Evolutionary conservation across 2,797 vertebrate species (phyloP).

Genomic region (Delichon dasypus): DNA sequence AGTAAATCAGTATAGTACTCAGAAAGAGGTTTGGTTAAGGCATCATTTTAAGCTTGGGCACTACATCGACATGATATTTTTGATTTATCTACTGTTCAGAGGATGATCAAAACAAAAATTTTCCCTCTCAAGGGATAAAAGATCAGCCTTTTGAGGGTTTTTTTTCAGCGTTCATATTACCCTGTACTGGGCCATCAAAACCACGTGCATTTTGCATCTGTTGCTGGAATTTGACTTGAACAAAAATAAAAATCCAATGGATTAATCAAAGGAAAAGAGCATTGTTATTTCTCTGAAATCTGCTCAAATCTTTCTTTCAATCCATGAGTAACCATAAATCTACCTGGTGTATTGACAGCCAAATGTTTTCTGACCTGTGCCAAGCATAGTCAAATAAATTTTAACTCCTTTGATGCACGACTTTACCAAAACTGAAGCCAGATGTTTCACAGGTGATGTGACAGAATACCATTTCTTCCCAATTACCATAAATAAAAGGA

Average conservation of each 20-base stretch:
- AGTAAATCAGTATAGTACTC: not conserved
- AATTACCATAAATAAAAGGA: conserved; percentile 65
- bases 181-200: not conserved
- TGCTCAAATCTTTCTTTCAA: not conserved
- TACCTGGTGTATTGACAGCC: conserved; percentile 6
- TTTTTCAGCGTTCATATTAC: not conserved
- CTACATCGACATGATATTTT: not conserved
- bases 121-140: not conserved
- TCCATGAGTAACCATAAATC: not conserved
- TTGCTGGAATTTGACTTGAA: not conserved
- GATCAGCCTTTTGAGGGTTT: not conserved
- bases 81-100: not conserved
- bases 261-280: conserved; percentile 1
- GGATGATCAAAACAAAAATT: not conserved
- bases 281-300: conserved; percentile 11
- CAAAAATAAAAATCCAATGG: not conserved
- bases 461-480: conserved; percentile 54
- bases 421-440: conserved; percentile 61
- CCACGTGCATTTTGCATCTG: not conserved
- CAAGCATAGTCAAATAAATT: conserved; percentile 51
- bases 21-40: not conserved
- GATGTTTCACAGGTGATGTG: conserved; percentile 73
- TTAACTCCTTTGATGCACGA: conserved; percentile 41
- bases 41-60: not conserved
- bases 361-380: conserved; percentile 28